phyloP scores from a whole-genome alignment of 92 coral and sea anemone species.

The Zoanthus sansibaricus region DNA sequence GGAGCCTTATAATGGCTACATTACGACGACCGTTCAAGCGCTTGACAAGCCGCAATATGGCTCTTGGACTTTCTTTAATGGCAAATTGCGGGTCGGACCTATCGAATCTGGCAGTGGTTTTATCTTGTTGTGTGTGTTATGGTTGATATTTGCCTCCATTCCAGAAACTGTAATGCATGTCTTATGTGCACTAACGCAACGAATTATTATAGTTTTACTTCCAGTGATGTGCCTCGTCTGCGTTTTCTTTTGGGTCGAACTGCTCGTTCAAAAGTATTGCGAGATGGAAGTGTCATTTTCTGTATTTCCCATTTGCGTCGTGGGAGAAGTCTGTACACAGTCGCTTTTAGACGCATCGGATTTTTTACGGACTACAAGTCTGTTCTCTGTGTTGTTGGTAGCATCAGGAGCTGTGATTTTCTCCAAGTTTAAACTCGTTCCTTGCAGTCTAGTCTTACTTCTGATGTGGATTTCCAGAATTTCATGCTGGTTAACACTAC shows the following conservation, averaged over 20 bases:
- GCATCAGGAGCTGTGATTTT: constrained; percentile 80
- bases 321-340: constrained; percentile 94
- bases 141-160: constrained; percentile 93
- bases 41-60: constrained; percentile 83
- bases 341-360: constrained; percentile 91
- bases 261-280: constrained; percentile 95
- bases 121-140: constrained; percentile 74
- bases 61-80: constrained; percentile 82
- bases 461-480: constrained; percentile 81
- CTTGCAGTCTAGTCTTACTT: constrained; percentile 73
- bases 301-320: constrained; percentile 91
- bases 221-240: constrained; percentile 90
- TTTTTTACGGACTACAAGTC: constrained; percentile 81
- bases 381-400: constrained; percentile 81
- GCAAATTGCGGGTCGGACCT: constrained; percentile 86
- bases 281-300: constrained; percentile 87
- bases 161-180: constrained; percentile 88
- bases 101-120: constrained; percentile 90
- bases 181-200: constrained; percentile 79
- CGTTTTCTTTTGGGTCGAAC: constrained; percentile 97
- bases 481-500: constrained; percentile 87
- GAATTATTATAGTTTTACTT: constrained; percentile 75
- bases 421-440: constrained; percentile 80
- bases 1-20: constrained; percentile 96
- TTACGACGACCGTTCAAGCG: constrained; percentile 89